Percentiles rank a stretch among this genome's conserved stretches.
phyloP scores from a whole-genome alignment of 2,113 vertebrate genomes.

The Lepus americanus region DNA sequence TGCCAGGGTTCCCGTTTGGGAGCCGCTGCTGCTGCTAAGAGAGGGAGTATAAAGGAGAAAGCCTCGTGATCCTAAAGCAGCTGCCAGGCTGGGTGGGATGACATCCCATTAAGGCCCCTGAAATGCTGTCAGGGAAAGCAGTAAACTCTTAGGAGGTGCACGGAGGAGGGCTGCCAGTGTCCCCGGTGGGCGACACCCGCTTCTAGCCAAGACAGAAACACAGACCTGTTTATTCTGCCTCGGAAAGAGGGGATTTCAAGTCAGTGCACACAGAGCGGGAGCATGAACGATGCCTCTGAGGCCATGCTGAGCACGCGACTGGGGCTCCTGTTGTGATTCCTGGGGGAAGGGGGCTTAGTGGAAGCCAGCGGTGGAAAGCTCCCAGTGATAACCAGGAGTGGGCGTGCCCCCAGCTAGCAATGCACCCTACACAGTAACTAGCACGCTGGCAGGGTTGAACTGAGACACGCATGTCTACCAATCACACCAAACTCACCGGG shows the following conservation, averaged over 20 bases:
- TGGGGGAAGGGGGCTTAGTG: background rate
- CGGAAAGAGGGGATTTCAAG: background rate
- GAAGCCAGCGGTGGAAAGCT: background rate
- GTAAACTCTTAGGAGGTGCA: background rate
- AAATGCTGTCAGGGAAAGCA: background rate
- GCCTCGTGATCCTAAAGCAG: background rate
- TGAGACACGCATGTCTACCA: background rate
- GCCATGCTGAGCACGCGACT: rapidly evolving
- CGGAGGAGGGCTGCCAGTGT: background rate
- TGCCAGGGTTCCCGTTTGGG: background rate
- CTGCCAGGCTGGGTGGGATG: background rate
- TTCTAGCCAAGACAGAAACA: background rate
- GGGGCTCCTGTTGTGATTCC: background rate
- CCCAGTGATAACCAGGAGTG: background rate
- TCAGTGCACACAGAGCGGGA: background rate
- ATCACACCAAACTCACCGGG: constrained; percentile 2
- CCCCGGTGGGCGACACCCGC: background rate
- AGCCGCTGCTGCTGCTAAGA: background rate
- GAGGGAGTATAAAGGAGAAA: background rate
- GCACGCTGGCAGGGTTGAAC: background rate
- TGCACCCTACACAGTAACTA: background rate
- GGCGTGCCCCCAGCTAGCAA: background rate
- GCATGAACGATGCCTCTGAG: background rate
- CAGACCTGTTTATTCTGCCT: background rate
- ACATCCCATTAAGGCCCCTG: background rate